Conservation (phyloP, 2,888 invertebrate species). For the Tubulanus polymorphus region DNA sequence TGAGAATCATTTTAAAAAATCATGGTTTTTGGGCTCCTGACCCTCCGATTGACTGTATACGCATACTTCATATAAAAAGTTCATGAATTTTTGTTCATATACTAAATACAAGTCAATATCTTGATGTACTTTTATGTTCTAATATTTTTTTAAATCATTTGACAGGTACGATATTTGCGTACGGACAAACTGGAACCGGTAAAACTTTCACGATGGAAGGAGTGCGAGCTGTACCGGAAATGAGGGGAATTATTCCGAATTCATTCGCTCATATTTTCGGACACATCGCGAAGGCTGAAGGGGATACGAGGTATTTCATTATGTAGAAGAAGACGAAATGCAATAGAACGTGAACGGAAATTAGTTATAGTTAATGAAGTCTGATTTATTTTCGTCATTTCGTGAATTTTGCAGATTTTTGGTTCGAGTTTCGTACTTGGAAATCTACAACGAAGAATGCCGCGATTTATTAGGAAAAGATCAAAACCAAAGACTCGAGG, state of each 20-base stretch:
- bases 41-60: too few species aligned
- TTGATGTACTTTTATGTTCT: neutral
- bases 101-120: neutral
- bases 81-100: neutral
- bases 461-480: conserved; percentile 89
- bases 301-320: conserved; percentile 73
- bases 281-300: conserved; percentile 89
- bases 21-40: too few species aligned
- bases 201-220: conserved; percentile 99
- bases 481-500: conserved; percentile 75
- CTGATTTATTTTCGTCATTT: too few species aligned
- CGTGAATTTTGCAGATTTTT: conserved; percentile 67
- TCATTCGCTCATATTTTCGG: conserved; percentile 99
- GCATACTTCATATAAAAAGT: conserved; percentile 6
- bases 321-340: too few species aligned
- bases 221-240: conserved; percentile 76
- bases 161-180: conserved; percentile 62
- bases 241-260: conserved; percentile 95
- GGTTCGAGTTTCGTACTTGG: conserved; percentile 94
- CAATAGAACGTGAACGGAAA: too few species aligned
- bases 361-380: too few species aligned
- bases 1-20: too few species aligned
- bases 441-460: conserved; percentile 99
- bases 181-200: conserved; percentile 80
- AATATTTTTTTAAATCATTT: conserved; percentile 8